Conservation (phyloP, 2,797 vertebrate genomes). For the Cephalopachus bancanus region DNA sequence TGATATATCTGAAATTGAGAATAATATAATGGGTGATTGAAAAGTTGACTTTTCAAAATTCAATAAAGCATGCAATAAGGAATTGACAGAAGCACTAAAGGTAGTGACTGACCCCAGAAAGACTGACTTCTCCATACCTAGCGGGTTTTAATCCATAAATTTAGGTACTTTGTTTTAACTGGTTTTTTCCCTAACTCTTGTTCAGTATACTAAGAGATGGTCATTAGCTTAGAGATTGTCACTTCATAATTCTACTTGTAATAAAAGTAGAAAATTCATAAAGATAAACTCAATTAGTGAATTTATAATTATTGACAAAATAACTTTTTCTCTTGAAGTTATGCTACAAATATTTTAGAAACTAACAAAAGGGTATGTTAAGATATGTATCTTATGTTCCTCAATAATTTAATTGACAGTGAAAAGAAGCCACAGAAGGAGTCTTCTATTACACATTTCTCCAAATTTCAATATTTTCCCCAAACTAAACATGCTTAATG, state of each 20-base stretch:
- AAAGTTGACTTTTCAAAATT: conserved; percentile 36
- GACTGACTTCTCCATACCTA: background rate
- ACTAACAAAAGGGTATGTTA: background rate
- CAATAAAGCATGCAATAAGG: background rate
- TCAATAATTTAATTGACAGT: background rate
- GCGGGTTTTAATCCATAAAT: background rate
- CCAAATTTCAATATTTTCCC: background rate
- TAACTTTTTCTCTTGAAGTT: background rate
- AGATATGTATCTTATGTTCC: background rate
- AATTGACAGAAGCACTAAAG: background rate
- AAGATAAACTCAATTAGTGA: background rate
- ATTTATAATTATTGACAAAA: background rate
- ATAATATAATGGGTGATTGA: background rate
- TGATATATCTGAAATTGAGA: background rate
- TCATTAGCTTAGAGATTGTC: conserved; percentile 10
- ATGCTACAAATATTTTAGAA: conserved; percentile 33
- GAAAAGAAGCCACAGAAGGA: background rate
- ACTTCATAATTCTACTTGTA: background rate
- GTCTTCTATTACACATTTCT: background rate
- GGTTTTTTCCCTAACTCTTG: background rate
- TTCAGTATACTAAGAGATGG: background rate
- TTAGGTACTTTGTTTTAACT: background rate
- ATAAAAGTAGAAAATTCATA: conserved; percentile 24
- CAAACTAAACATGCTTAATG: background rate
- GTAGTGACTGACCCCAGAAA: background rate